Conservation (phyloP, 2,797 vertebrate species). For the Naso thynnoides region DNA sequence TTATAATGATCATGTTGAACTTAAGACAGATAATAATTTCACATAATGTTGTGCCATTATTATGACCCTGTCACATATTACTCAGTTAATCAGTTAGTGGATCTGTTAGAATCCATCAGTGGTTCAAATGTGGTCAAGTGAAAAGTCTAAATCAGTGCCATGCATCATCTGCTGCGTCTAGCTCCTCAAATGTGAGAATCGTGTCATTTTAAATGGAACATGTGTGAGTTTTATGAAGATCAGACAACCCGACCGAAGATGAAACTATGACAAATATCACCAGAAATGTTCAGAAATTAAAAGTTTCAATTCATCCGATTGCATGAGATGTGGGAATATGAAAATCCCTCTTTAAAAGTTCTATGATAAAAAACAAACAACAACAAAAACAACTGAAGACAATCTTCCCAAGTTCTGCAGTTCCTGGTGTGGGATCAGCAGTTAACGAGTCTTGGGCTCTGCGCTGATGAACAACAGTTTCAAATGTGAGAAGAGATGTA, state of each 20-base stretch:
- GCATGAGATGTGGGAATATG: neutral
- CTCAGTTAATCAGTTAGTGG: too few species aligned
- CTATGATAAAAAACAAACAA: neutral
- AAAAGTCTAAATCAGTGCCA: neutral
- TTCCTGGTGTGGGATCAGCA: neutral
- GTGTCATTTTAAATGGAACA: too few species aligned
- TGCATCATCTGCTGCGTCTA: neutral
- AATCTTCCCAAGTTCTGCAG: neutral
- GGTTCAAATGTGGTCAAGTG: too few species aligned
- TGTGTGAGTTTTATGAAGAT: neutral
- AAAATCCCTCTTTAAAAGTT: too few species aligned
- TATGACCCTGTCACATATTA: too few species aligned
- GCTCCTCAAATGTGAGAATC: too few species aligned
- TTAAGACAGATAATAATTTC: neutral
- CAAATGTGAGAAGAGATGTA: neutral
- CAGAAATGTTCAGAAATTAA: too few species aligned
- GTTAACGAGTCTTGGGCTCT: neutral
- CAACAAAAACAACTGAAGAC: too few species aligned
- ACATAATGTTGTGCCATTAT: neutral
- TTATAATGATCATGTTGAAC: neutral
- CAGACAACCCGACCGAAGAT: too few species aligned
- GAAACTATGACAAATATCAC: neutral
- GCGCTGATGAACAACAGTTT: neutral
- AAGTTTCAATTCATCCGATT: neutral
- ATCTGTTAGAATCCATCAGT: too few species aligned